Evolutionary conservation across 2,888 invertebrate genomes (phyloP).

Genomic region (Rugalucina vietnamica): DNA sequence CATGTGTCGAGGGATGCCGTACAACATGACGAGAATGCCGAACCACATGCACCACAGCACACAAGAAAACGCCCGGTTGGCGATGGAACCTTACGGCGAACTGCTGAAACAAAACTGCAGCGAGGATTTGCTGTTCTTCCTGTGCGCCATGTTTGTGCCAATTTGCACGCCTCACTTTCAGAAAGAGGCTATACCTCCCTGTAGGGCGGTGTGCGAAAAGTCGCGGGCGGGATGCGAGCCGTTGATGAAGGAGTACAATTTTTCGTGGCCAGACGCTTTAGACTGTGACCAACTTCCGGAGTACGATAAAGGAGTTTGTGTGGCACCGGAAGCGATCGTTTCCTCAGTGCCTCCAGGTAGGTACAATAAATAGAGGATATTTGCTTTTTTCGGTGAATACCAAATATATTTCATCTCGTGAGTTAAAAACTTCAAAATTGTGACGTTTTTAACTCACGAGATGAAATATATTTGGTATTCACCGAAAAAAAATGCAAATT

Average conservation of each 20-base stretch:
- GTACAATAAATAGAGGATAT: too few relatives aligned
- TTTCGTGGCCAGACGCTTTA: slow-evolving; percentile 79
- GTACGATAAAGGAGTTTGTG: slow-evolving; percentile 79
- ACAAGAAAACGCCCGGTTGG: slow-evolving; percentile 78
- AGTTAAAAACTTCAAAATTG: too few relatives aligned
- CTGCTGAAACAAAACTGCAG: slow-evolving; percentile 78
- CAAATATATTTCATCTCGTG: too few relatives aligned
- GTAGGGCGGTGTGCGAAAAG: slow-evolving; percentile 77
- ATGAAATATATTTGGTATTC: too few relatives aligned
- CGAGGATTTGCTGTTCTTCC: slow-evolving; percentile 76
- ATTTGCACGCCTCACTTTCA: slow-evolving; percentile 79
- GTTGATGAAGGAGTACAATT: slow-evolving; percentile 76
- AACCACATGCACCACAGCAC: slow-evolving; percentile 80
- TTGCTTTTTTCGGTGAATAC: too few relatives aligned
- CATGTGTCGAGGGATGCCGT: slow-evolving; percentile 79
- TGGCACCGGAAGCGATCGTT: slow-evolving; percentile 78
- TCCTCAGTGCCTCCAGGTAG: slow-evolving; percentile 68
- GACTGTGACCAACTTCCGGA: slow-evolving; percentile 76
- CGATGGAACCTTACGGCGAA: slow-evolving; percentile 76
- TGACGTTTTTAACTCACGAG: too few relatives aligned
- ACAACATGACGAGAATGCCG: slow-evolving; percentile 81
- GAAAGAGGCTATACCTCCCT: slow-evolving; percentile 79
- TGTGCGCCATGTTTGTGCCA: slow-evolving; percentile 81
- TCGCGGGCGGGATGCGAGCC: slow-evolving; percentile 78
- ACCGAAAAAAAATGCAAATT: too few relatives aligned